phyloP scores from a whole-genome alignment of 2,888 invertebrate species.

The Oeneis ivallda region DNA sequence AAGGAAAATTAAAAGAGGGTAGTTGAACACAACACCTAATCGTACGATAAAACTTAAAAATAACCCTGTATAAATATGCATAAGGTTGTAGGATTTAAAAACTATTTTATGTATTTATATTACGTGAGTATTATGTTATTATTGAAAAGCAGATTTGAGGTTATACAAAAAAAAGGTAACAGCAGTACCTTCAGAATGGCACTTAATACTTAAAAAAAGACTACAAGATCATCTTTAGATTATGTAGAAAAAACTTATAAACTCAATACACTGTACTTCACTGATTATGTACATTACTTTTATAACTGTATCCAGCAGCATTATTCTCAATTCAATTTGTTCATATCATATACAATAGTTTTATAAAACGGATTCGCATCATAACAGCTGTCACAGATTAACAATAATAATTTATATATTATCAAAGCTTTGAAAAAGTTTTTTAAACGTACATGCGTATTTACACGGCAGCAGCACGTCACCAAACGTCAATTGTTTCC shows the following conservation, averaged over 20 bases:
- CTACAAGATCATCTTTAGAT: constrained; percentile 65
- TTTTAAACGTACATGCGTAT: constrained; percentile 45
- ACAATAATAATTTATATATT: constrained; percentile 18
- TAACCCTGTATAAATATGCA: constrained; percentile 82
- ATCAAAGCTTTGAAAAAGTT: constrained; percentile 26
- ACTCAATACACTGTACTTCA: constrained; percentile 75
- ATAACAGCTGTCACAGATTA: constrained; percentile 24
- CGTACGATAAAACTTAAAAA: constrained; percentile 63
- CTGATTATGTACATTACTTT: constrained; percentile 67
- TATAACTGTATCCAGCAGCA: constrained; percentile 42
- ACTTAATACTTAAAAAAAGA: constrained; percentile 70
- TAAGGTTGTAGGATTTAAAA: constrained; percentile 67
- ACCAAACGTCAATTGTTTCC: constrained; percentile 40
- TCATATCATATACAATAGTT: constrained; percentile 21
- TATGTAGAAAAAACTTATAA: constrained; percentile 61
- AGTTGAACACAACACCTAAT: constrained; percentile 26
- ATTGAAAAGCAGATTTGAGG: constrained; percentile 76
- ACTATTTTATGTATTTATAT: constrained; percentile 68
- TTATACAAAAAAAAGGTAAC: constrained; percentile 68
- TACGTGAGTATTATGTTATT: constrained; percentile 75
- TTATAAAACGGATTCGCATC: constrained; percentile 9
- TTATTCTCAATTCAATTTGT: constrained; percentile 10
- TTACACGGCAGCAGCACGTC: constrained; percentile 47
- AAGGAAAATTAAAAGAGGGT: constrained; percentile 22
- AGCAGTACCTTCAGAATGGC: constrained; percentile 74